A percentile compares a stretch with the other conserved stretches of the same genome.
These are phyloP conservation scores for Papilio aristodemus DNA, from an alignment of 1,140 invertebrate genomes.

Conservation along the genomic window DNA sequence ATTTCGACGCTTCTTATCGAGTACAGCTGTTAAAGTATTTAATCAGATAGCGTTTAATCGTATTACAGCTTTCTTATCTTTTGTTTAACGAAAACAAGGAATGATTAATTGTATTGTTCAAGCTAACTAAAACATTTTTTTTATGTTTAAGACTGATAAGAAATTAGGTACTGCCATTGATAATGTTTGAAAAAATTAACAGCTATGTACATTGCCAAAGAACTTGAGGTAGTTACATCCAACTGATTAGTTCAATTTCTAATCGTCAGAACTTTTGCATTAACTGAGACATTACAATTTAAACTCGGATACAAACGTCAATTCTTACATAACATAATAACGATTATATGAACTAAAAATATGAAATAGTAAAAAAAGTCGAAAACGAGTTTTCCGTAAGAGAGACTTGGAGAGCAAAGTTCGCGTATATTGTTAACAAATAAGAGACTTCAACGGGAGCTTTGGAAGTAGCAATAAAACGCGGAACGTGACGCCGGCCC, in stretches of 20 bases:
- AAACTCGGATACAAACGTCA: no score
- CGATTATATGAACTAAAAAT: no score
- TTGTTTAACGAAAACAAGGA: not conserved
- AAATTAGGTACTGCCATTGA: no score
- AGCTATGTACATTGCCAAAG: no score
- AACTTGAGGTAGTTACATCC: no score
- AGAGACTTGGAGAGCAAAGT: not conserved
- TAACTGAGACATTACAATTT: not conserved
- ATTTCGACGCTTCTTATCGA: conserved; percentile 31
- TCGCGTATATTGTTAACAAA: conserved; percentile 25
- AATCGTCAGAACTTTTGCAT: no score
- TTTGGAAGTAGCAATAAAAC: conserved; percentile 46
- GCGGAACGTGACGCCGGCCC: conserved; percentile 40
- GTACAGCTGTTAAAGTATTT: conserved; percentile 21
- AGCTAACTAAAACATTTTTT: not conserved
- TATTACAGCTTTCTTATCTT: conserved; percentile 16
- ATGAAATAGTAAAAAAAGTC: not conserved
- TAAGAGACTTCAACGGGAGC: conserved; percentile 31
- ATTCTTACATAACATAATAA: no score
- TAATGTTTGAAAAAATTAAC: no score
- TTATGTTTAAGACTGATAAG: not conserved
- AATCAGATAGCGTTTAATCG: conserved; percentile 22
- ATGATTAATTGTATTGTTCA: not conserved
- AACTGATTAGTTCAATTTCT: no score
- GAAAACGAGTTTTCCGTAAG: not conserved